Evolutionary conservation across 2,888 invertebrate genomes (phyloP), one percentile per base, ranked within the genome.

Genomic region (Pimpla rufipes): DNA sequence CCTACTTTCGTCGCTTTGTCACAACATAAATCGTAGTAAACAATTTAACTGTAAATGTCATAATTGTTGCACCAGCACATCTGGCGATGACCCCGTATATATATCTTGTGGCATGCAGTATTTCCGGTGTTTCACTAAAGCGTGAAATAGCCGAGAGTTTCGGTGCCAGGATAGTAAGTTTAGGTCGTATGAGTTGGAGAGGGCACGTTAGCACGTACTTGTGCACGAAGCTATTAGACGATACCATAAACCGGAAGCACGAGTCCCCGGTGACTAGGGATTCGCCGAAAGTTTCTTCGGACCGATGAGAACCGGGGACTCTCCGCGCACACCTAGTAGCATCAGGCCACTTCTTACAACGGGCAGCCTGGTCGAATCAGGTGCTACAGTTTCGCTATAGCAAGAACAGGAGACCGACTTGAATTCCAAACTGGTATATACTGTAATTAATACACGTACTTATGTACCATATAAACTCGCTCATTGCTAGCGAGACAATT

Each of bases 251-350:
- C 83, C 79, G 79, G 62, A 79, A 83, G 66, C 59, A 79, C 71
- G 83, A 79, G 42, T 70, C 79, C 67, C 79, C 83, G 66, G 70
- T 59, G 70, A 45, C 62, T 68, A 13, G 52, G 62, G 62, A 73
- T 83, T 77, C 70, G 23, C 18, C 79, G 52, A 73, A 83, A 83
- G 83, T 83, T 83, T 83, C 83, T 79, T 83, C 76, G 79, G 83
- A 71, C 76, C 71, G 35, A 45, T 10, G 76, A 50, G 75, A 79
- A 68, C 29, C 57, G 23, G 45, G 5, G 47, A 21, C 50, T 37
- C 16, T 6, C 11, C n/a, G 37, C n/a, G n/a, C 50, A 66, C 67
- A 76, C 50, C 45, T 23, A 67, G 66, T 16, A 16, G 21, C 52
- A 23, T 50, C 47, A 59, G 55, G 47, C 52, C 73, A 74, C 79